phyloP scores from a whole-genome alignment of 2,797 vertebrate species.

The Neosilurus mollespiculum region DNA sequence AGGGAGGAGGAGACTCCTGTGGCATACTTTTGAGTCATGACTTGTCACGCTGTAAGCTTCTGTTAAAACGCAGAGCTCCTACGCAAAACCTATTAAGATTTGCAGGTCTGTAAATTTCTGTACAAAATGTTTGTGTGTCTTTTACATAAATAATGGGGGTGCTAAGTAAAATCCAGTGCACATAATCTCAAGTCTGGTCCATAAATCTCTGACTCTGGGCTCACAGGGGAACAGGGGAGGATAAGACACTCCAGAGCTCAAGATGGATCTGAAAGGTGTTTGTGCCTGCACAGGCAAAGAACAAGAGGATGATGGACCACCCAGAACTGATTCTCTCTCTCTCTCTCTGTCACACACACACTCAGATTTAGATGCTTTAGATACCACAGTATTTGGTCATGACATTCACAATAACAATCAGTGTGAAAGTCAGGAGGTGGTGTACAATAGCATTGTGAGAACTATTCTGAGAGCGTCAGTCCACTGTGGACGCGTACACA shows the following conservation, averaged over 20 bases:
- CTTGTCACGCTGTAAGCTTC: background rate
- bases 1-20: background rate
- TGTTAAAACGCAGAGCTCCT: background rate
- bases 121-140: background rate
- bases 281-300: background rate
- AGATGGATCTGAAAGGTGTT: constrained; percentile 2
- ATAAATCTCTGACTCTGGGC: background rate
- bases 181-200: background rate
- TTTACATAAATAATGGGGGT: constrained; percentile 6
- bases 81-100: background rate
- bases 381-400: background rate
- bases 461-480: background rate
- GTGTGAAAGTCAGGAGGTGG: background rate
- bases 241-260: constrained; percentile 15
- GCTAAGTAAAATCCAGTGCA: background rate
- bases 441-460: background rate
- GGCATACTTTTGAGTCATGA: background rate
- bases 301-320: background rate
- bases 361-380: constrained; percentile 5
- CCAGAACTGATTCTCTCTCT: background rate
- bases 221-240: background rate
- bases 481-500: background rate
- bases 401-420: background rate
- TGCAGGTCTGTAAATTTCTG: background rate
- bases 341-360: background rate